Percentiles rank a stretch among this genome's conserved stretches.
These are phyloP conservation scores for Anguilla megastoma DNA, from an alignment of 2,797 vertebrate species.

Conservation along the genomic window DNA sequence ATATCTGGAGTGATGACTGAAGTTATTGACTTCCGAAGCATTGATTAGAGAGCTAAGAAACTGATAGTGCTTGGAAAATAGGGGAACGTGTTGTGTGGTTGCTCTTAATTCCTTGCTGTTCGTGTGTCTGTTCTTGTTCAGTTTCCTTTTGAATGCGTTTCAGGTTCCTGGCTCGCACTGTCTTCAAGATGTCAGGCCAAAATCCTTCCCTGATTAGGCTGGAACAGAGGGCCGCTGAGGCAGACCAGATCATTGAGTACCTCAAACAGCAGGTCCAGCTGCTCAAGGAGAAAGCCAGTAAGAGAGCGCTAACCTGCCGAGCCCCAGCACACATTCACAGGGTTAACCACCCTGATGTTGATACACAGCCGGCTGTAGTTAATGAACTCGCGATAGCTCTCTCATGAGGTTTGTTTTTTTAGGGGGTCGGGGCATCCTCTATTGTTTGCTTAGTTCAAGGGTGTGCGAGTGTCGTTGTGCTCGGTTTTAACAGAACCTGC, in stretches of 20 bases:
- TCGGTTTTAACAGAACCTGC: not conserved
- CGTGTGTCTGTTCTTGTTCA: not conserved
- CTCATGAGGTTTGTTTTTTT: not conserved
- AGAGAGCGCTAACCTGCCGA: slow-evolving; percentile 50
- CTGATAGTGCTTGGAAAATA: not conserved
- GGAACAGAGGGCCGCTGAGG: slow-evolving; percentile 92
- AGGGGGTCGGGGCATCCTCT: not conserved
- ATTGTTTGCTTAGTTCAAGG: not conserved
- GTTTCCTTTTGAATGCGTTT: slow-evolving; percentile 30
- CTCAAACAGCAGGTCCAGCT: slow-evolving; percentile 94
- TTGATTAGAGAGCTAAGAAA: not conserved
- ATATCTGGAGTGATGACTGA: not conserved
- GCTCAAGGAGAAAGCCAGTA: slow-evolving; percentile 96
- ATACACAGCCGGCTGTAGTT: not conserved
- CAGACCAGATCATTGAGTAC: slow-evolving; percentile 93
- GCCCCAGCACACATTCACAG: not conserved
- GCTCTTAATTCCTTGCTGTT: not conserved
- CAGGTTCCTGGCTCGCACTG: slow-evolving; percentile 80
- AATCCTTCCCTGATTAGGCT: slow-evolving; percentile 83
- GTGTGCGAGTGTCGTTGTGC: not conserved
- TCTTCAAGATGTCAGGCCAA: slow-evolving; percentile 87
- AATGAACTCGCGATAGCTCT: not conserved
- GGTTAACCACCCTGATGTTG: not conserved
- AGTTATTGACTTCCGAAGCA: not conserved
- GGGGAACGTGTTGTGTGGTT: no score